These are phyloP conservation scores for Ictalurus punctatus DNA, from an alignment of 2,113 vertebrate species.

Conservation along the genomic window DNA sequence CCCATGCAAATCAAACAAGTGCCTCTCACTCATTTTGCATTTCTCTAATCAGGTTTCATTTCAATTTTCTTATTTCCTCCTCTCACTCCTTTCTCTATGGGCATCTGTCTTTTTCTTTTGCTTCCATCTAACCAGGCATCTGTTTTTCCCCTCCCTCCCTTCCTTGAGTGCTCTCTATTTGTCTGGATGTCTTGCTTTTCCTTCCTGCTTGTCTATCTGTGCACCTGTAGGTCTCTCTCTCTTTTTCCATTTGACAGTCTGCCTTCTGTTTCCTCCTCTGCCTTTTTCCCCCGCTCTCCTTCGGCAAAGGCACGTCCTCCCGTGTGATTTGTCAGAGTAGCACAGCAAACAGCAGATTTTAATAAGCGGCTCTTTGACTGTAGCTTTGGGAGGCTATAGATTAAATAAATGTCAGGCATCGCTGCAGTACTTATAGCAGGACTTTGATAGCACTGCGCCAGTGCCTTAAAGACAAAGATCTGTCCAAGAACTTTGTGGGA, in stretches of 20 bases:
- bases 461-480: constrained; percentile 52
- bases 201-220: constrained; percentile 19
- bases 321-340: constrained; percentile 58
- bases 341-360: constrained; percentile 55
- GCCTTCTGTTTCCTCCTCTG: constrained; percentile 12
- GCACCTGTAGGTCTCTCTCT: constrained; percentile 20
- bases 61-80: constrained; percentile 26
- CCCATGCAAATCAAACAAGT: not conserved
- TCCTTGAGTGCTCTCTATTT: not conserved
- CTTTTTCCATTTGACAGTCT: not conserved
- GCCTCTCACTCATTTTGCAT: constrained; percentile 23
- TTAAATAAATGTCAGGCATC: constrained; percentile 61
- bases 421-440: constrained; percentile 42
- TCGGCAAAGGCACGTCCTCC: constrained; percentile 20
- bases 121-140: not conserved
- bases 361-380: constrained; percentile 60
- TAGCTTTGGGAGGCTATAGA: constrained; percentile 56
- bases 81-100: not conserved
- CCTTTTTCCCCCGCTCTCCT: constrained; percentile 15
- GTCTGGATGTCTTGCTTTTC: not conserved
- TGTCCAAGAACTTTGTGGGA: constrained; percentile 56
- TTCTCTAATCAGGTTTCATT: constrained; percentile 23
- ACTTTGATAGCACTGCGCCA: constrained; percentile 56
- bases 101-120: constrained; percentile 24
- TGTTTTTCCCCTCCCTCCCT: not conserved